Base-by-base conservation (phyloP, 30 jellyfish, hydroid and myxozoan species). In the Euphysa ruthae region DNA sequence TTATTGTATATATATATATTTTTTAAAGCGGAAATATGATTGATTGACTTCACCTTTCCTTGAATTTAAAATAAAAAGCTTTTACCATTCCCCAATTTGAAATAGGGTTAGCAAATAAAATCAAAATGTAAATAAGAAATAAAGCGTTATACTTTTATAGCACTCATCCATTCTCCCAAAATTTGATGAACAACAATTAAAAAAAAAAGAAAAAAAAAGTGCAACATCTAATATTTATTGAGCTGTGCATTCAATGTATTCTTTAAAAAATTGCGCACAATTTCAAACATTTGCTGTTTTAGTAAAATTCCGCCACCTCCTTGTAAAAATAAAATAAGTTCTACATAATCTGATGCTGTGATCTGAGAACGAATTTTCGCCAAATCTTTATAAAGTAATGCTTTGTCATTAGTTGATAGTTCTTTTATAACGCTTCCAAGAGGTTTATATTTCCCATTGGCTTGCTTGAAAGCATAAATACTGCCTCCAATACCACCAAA, bases 401-500 rank as follows among this genome's bases (percentile, higher is more conserved):
- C 71, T 43, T 49, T 68, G 24, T 68, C 73, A 10, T 68, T 29
- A 10, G 65, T 20, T 22, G 80, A 43, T 43, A 68, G 32, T 18
- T 68, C 56, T 42, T 43, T 49, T 14, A 68, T 23, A 43, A 68
- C 58, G 4, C 49, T 14, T 20, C 69, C 25, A 46, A 68, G 54
- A 14, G 80, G 80, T 43, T 68, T 68, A 27, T 68, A 68, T 5
- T 54, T 50, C 15, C 44, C 80, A 21, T 73, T 29, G 28, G 27
- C 22, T 18, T 43, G 44, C 44, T 30, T 16, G 32, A 16, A 68
- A 15, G 76, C 73, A 4, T 30, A 1, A 68, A 57, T 30, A 20
- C 80, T 49, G 3, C 80, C 80, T 42, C 46, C 56, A 8, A 68
- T 43, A 20, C 80, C 80, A 3, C 80, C 80, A 16, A 68, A 43